phyloP scores from a whole-genome alignment of 2,888 invertebrate species.

The Allophyes oxyacanthae region DNA sequence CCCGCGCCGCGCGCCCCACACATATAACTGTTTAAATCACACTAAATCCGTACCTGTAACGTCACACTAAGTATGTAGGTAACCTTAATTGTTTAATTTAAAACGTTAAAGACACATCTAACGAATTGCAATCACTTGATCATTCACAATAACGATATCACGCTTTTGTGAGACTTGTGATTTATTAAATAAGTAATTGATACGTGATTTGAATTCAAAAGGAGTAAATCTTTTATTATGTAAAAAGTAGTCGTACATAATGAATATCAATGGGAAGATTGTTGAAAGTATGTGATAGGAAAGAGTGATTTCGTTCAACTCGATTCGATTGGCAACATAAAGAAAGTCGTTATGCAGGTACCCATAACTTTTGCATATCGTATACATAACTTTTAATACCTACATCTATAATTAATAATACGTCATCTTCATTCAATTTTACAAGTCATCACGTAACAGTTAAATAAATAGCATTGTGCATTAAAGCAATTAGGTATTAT shows the following conservation, averaged over 20 bases:
- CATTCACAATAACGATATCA: slow-evolving; percentile 19
- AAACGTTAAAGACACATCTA: slow-evolving; percentile 41
- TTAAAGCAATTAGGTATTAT: slow-evolving; percentile 53
- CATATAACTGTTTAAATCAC: slow-evolving; percentile 84
- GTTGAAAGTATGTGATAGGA: slow-evolving; percentile 45
- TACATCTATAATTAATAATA: slow-evolving; percentile 43
- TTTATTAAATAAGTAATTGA: slow-evolving; percentile 22
- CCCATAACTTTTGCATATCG: slow-evolving; percentile 44
- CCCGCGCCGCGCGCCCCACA: slow-evolving; percentile 75
- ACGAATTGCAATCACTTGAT: slow-evolving; percentile 31
- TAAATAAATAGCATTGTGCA: slow-evolving; percentile 27
- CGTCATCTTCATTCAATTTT: slow-evolving; percentile 48
- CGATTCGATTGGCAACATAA: slow-evolving; percentile 34
- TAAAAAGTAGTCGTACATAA: slow-evolving; percentile 32
- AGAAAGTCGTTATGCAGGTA: slow-evolving; percentile 47
- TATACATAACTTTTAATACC: slow-evolving; percentile 45
- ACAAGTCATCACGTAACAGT: slow-evolving; percentile 32
- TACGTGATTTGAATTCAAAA: slow-evolving; percentile 32
- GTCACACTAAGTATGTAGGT: slow-evolving; percentile 74
- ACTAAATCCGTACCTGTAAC: slow-evolving; percentile 84
- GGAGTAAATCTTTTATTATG: slow-evolving; percentile 40
- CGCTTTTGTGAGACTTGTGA: slow-evolving; percentile 9
- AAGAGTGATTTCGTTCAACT: slow-evolving; percentile 43
- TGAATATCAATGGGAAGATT: slow-evolving; percentile 45
- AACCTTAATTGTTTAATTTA: slow-evolving; percentile 65